phyloP scores from a whole-genome alignment of 2,888 invertebrate species.

The Lapara coniferarum region DNA sequence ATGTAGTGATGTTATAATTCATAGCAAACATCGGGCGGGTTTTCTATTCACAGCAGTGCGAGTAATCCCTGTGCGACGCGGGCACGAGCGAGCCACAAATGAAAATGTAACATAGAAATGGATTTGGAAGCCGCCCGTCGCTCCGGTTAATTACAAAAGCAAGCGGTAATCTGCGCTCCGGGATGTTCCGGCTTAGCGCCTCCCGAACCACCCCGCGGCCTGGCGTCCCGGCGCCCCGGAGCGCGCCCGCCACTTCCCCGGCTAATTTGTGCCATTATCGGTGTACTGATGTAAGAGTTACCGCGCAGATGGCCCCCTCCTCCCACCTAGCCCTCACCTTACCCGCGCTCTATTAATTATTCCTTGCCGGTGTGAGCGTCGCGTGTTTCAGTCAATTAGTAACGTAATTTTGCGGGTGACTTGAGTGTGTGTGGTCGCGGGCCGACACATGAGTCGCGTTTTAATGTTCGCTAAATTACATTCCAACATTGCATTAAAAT shows the following conservation, averaged over 20 bases:
- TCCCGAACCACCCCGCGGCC: constrained; percentile 56
- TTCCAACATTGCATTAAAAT: constrained; percentile 19
- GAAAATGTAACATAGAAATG: constrained; percentile 84
- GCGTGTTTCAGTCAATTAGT: constrained; percentile 84
- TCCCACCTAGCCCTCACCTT: constrained; percentile 57
- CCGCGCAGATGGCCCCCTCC: constrained; percentile 77
- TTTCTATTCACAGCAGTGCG: constrained; percentile 65
- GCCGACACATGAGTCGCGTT: constrained; percentile 59
- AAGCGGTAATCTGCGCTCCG: constrained; percentile 84
- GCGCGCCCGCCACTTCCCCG: constrained; percentile 76
- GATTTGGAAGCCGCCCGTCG: constrained; percentile 84
- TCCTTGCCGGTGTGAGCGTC: constrained; percentile 82
- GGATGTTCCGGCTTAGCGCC: constrained; percentile 83
- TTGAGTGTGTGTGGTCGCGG: constrained; percentile 78
- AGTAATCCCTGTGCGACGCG: constrained; percentile 69
- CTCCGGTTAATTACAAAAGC: constrained; percentile 84
- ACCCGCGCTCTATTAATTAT: constrained; percentile 82
- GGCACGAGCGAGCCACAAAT: constrained; percentile 78
- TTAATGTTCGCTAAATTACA: constrained; percentile 55
- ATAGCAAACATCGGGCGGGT: constrained; percentile 60
- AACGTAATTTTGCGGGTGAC: constrained; percentile 84
- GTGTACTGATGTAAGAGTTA: constrained; percentile 84
- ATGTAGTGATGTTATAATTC: constrained; percentile 50
- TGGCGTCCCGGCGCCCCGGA: constrained; percentile 57
- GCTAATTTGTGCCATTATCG: constrained; percentile 84